Evolutionary conservation across 2,888 invertebrate genomes (phyloP).

Genomic region (Caenorhabditis japonica): DNA sequence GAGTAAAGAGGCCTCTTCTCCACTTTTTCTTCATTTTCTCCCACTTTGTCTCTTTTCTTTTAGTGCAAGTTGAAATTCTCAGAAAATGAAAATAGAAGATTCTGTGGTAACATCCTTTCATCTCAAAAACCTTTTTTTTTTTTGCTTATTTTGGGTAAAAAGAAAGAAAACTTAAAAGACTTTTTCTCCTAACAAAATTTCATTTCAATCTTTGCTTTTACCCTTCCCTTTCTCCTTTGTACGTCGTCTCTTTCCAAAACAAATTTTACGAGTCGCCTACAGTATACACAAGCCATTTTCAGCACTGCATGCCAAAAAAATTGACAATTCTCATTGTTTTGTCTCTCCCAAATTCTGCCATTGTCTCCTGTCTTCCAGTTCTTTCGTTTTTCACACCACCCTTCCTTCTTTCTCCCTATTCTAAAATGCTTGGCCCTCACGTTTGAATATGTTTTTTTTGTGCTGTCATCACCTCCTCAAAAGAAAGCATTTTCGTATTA

Average conservation of each 20-base stretch:
- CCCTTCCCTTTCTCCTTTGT: too few species aligned
- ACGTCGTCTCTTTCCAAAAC: constrained; percentile 43
- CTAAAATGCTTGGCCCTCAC: too few species aligned
- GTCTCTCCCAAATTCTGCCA: constrained; percentile 23
- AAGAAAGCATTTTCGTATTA: too few species aligned
- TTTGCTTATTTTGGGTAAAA: constrained; percentile 1
- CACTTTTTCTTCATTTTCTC: constrained; percentile 8
- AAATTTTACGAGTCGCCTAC: too few species aligned
- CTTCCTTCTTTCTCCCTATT: not conserved
- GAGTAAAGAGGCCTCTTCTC: constrained; percentile 22
- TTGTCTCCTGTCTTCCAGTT: constrained; percentile 42
- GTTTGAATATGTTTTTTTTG: constrained; percentile 9
- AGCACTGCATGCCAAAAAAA: too few species aligned
- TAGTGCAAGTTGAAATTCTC: too few species aligned
- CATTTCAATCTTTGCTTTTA: too few species aligned
- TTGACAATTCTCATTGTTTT: constrained; percentile 46
- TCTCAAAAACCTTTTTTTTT: not conserved
- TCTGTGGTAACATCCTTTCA: too few species aligned
- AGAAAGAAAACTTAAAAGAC: too few species aligned
- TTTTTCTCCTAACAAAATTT: too few species aligned
- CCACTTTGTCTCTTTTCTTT: not conserved
- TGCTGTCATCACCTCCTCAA: constrained; percentile 4
- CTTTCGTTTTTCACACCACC: constrained; percentile 28
- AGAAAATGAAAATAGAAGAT: too few species aligned
- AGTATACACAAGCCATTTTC: too few species aligned